These are phyloP conservation scores for Pseudomugil gertrudae DNA, from an alignment of 2,797 vertebrate species.

Conservation along the genomic window DNA sequence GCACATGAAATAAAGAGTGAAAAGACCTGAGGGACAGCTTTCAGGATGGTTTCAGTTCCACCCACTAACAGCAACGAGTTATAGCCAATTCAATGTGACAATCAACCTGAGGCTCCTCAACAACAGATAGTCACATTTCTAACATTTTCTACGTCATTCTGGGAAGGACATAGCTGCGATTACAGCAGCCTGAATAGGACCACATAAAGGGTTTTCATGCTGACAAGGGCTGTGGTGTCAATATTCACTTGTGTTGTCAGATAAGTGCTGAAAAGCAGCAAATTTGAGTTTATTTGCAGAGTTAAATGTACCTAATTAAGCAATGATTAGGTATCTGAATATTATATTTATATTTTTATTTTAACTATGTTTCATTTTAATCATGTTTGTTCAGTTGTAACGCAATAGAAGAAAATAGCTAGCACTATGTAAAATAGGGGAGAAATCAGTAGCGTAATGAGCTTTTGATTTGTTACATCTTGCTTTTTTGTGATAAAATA, in stretches of 20 bases:
- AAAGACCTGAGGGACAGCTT: conserved; percentile 39
- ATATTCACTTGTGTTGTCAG: conserved; percentile 3
- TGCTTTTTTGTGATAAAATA: conserved; percentile 29
- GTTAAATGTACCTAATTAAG: conserved; percentile 6
- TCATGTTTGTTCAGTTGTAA: conserved; percentile 32
- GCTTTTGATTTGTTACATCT: conserved; percentile 29
- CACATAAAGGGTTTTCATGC: conserved; percentile 1
- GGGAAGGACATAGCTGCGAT: conserved; percentile 22
- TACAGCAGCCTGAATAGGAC: conserved; percentile 24
- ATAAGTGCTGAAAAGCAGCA: conserved; percentile 3
- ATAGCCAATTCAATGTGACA: conserved; percentile 27
- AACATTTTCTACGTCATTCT: conserved; percentile 30
- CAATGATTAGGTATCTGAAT: neutral
- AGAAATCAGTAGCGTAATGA: conserved; percentile 19
- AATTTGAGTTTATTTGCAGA: neutral
- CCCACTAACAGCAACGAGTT: conserved; percentile 31
- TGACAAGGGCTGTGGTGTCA: conserved; percentile 30
- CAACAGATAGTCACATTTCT: conserved; percentile 27
- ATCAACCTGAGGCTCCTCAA: conserved; percentile 20
- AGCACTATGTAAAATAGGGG: conserved; percentile 3
- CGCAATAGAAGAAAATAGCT: conserved; percentile 32
- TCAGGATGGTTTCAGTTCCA: conserved; percentile 36
- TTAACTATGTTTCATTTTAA: too few relatives aligned
- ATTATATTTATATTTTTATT: too few relatives aligned
- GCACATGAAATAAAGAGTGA: conserved; percentile 23